phyloP scores from a whole-genome alignment of 1,140 invertebrate genomes.

The Orius insidiosus region DNA sequence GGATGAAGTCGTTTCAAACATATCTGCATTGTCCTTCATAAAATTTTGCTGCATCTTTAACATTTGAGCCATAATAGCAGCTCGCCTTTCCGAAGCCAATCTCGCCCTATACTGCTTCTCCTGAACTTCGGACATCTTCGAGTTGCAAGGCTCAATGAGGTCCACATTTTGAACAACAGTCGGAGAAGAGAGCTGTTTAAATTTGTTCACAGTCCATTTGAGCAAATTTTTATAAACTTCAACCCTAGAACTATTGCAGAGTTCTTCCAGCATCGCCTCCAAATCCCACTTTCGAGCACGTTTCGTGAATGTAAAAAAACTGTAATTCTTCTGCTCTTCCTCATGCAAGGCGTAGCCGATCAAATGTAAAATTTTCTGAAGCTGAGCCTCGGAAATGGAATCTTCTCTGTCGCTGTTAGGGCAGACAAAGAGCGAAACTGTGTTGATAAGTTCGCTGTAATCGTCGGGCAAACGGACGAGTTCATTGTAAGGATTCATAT shows the following conservation, averaged over 20 bases:
- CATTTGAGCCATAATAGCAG: constrained; percentile 88
- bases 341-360: constrained; percentile 76
- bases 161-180: not conserved
- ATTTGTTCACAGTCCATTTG: constrained; percentile 64
- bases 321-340: constrained; percentile 61
- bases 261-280: constrained; percentile 48
- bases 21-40: constrained; percentile 46
- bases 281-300: constrained; percentile 51
- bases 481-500: constrained; percentile 41
- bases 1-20: constrained; percentile 7
- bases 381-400: constrained; percentile 81
- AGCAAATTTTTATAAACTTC: constrained; percentile 76
- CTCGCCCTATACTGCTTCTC: constrained; percentile 60
- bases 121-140: constrained; percentile 18
- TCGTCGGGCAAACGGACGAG: constrained; percentile 72
- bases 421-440: constrained; percentile 80
- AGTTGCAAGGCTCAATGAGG: not conserved
- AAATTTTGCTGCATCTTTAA: constrained; percentile 82
- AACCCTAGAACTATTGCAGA: constrained; percentile 47
- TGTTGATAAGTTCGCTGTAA: constrained; percentile 92
- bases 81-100: constrained; percentile 66
- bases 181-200: constrained; percentile 32
- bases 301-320: constrained; percentile 60
- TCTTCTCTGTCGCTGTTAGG: constrained; percentile 78
- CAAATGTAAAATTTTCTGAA: constrained; percentile 51